These are phyloP conservation scores for Emberiza fucata DNA, from an alignment of 2,113 vertebrate genomes.

Conservation along the genomic window DNA sequence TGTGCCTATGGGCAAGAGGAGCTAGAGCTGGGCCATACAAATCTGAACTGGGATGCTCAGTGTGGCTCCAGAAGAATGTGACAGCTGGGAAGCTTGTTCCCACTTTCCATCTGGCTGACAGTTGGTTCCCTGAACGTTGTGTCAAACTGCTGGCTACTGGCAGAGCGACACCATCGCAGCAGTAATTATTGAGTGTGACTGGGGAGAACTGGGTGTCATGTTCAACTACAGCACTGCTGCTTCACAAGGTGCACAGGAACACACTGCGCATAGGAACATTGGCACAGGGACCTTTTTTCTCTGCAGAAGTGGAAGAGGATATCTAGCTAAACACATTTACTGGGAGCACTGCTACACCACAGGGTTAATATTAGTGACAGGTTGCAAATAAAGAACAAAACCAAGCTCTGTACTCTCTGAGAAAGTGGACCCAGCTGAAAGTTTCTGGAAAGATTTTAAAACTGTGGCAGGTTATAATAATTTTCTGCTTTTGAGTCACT, in stretches of 20 bases:
- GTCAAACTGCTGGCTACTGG: not conserved
- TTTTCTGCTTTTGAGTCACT: conserved; percentile 42
- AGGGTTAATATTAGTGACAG: not conserved
- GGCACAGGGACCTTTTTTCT: not conserved
- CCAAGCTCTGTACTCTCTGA: not conserved
- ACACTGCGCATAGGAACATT: fast-evolving
- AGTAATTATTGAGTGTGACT: not conserved
- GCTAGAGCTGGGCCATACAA: fast-evolving
- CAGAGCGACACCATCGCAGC: not conserved
- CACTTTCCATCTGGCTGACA: not conserved
- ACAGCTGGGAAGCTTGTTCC: not conserved
- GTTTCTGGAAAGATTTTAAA: not conserved
- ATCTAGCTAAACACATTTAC: not conserved
- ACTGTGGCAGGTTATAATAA: conserved; percentile 34
- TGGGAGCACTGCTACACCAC: not conserved
- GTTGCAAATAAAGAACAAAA: not conserved
- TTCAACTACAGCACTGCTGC: not conserved
- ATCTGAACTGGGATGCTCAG: not conserved
- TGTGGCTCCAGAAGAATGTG: not conserved
- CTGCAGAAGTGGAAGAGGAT: not conserved
- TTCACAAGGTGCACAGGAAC: not conserved
- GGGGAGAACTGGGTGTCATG: not conserved
- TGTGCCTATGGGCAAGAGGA: not conserved
- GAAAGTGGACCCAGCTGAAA: not conserved
- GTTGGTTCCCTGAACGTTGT: not conserved